phyloP scores from a whole-genome alignment of 2,113 vertebrate species.

The Coptodon bakossiorum region DNA sequence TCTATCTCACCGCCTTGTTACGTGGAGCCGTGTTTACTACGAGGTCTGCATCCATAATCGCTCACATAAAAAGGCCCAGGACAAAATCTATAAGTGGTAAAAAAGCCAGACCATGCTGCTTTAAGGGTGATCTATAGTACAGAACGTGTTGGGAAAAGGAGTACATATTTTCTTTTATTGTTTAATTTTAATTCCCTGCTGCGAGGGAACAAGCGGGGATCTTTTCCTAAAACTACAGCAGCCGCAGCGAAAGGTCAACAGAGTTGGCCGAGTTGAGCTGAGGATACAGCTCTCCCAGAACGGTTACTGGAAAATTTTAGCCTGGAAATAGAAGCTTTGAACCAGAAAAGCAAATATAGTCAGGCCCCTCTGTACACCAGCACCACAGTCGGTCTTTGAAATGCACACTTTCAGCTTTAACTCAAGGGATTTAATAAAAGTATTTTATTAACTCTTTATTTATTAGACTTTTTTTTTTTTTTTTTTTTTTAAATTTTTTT shows the following conservation, averaged over 20 bases:
- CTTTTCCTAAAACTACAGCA: background rate
- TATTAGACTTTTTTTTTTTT: background rate
- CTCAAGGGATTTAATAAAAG: background rate
- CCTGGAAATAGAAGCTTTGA: background rate
- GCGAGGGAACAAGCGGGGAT: rapidly evolving
- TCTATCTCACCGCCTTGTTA: background rate
- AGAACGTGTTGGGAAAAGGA: background rate
- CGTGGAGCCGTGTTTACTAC: background rate
- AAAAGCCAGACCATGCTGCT: background rate
- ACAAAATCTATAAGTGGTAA: no score
- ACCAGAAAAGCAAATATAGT: background rate
- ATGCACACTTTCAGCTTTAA: background rate
- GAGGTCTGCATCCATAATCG: background rate
- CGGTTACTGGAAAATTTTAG: background rate
- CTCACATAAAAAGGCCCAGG: background rate
- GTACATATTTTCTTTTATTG: background rate
- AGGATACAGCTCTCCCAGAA: background rate
- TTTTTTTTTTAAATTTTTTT: no score
- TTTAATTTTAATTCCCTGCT: background rate
- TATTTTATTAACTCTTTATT: background rate
- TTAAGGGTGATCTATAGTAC: background rate
- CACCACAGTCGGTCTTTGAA: background rate
- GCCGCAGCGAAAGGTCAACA: background rate
- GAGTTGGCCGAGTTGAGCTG: background rate
- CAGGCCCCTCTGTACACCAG: background rate